These are phyloP conservation scores for Eristalis pertinax DNA, from an alignment of 2,888 invertebrate species.

Conservation along the genomic window DNA sequence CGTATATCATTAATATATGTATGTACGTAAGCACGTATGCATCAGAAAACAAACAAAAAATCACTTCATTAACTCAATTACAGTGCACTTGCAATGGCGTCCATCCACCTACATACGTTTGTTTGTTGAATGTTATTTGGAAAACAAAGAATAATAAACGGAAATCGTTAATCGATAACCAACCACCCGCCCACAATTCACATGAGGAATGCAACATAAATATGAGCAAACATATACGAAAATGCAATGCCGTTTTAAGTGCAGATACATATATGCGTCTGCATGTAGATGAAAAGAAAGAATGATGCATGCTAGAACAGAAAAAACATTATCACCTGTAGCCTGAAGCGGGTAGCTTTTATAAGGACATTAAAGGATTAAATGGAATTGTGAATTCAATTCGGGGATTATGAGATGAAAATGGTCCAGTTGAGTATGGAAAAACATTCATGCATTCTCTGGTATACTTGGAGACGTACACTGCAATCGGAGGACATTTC, in stretches of 20 bases:
- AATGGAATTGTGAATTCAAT: slow-evolving; percentile 32
- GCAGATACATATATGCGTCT: neutral
- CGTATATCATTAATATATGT: too few relatives aligned
- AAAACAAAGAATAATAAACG: slow-evolving; percentile 9
- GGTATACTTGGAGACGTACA: slow-evolving; percentile 7
- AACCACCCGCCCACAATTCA: neutral
- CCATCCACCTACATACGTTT: neutral
- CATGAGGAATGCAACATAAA: neutral
- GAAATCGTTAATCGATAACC: slow-evolving; percentile 24
- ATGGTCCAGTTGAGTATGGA: neutral
- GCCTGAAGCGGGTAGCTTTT: slow-evolving; percentile 23
- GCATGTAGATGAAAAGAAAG: neutral
- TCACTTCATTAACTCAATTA: slow-evolving; percentile 5
- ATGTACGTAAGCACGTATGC: too few relatives aligned
- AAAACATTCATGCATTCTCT: slow-evolving; percentile 7
- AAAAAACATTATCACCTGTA: slow-evolving; percentile 21
- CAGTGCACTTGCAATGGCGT: neutral
- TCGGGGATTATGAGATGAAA: slow-evolving; percentile 12
- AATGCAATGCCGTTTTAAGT: neutral
- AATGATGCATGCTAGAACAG: neutral
- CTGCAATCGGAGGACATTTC: slow-evolving; percentile 8
- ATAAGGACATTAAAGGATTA: slow-evolving; percentile 25
- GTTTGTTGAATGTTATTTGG: neutral
- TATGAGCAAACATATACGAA: neutral
- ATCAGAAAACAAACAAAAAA: neutral